Conservation (phyloP, 2,888 invertebrate species). For the Stenoptilia bipunctidactyla region DNA sequence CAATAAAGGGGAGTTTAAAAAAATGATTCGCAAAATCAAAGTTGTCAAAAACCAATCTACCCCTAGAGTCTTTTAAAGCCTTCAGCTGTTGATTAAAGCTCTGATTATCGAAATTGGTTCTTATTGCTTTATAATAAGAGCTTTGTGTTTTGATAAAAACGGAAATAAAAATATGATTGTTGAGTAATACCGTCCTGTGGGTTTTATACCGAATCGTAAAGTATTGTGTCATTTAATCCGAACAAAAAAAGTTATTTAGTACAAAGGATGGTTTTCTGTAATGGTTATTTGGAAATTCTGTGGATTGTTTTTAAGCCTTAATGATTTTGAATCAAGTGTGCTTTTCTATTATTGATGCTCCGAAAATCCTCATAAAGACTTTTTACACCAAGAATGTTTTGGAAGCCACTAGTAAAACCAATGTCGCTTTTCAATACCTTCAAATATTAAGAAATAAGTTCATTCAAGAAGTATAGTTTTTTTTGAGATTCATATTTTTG, state of each 20-base stretch:
- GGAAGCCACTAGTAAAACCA: too few species aligned
- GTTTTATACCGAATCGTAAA: conserved; percentile 26
- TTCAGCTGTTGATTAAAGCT: not conserved
- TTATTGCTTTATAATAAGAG: conserved; percentile 1
- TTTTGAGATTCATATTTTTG: too few species aligned
- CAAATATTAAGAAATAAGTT: too few species aligned
- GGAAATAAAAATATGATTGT: conserved; percentile 18
- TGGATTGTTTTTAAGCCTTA: too few species aligned
- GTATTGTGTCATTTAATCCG: conserved; percentile 26
- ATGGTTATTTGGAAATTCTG: conserved; percentile 1
- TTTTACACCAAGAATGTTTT: too few species aligned
- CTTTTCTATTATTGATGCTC: too few species aligned
- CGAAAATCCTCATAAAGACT: too few species aligned
- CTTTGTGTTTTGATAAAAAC: not conserved
- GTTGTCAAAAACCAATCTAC: conserved; percentile 3
- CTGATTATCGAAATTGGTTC: not conserved
- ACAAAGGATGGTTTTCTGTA: conserved; percentile 19
- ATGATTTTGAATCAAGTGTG: too few species aligned
- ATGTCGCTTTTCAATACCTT: too few species aligned
- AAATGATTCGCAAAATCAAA: too few species aligned
- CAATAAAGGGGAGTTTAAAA: too few species aligned
- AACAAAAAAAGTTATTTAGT: conserved; percentile 18
- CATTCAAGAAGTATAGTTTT: too few species aligned
- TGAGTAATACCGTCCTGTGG: conserved; percentile 26
- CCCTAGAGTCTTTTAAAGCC: conserved; percentile 8